A percentile compares a stretch with the other conserved stretches of the same genome.
Conservation (phyloP, 2,797 vertebrate species). For the Uromys caudimaculatus region DNA sequence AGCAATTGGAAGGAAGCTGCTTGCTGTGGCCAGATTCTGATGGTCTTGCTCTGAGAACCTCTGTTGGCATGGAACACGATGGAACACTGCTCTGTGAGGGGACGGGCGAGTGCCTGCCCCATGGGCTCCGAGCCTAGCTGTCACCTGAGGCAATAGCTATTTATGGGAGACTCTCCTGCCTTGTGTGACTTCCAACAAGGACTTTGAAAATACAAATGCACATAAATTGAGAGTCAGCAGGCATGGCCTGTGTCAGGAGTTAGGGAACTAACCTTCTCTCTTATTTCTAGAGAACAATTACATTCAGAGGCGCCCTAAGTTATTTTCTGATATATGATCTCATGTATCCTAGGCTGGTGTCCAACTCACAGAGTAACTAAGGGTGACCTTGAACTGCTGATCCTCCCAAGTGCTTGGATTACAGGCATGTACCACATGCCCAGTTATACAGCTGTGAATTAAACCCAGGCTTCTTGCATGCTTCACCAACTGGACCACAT, state of each 20-base stretch:
- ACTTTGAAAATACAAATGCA: background rate
- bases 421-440: background rate
- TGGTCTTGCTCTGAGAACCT: background rate
- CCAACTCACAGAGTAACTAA: background rate
- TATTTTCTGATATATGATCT: background rate
- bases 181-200: background rate
- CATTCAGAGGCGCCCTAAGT: background rate
- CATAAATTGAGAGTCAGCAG: background rate
- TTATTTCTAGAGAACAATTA: background rate
- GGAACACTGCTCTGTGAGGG: fast-evolving
- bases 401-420: background rate
- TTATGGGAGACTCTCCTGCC: background rate
- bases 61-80: fast-evolving
- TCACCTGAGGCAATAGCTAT: background rate
- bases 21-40: background rate
- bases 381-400: background rate
- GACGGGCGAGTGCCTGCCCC: fast-evolving
- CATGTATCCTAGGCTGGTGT: background rate
- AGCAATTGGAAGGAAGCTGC: background rate
- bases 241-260: background rate
- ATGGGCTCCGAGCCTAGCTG: background rate
- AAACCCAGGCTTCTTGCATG: background rate
- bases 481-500: background rate
- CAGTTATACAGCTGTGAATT: background rate
- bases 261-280: background rate